Percentiles rank a stretch among this genome's conserved stretches.
These are phyloP conservation scores for Zaprionus lachaisei DNA, from an alignment of 1,140 invertebrate genomes.

Conservation along the genomic window DNA sequence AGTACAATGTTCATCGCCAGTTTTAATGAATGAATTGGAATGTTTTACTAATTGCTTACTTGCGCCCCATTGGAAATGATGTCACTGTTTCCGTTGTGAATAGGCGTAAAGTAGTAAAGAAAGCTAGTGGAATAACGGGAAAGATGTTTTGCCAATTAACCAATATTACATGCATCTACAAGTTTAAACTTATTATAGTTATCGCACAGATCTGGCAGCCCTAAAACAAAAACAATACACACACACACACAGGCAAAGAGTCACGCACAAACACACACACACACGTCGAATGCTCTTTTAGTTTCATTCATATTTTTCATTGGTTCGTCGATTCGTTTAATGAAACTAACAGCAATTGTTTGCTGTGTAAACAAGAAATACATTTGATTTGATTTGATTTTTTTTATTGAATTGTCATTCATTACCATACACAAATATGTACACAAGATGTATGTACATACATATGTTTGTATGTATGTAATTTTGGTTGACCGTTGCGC, in stretches of 20 bases:
- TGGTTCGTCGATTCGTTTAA: conserved; percentile 34
- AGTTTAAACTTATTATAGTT: neutral
- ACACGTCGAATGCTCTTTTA: conserved; percentile 57
- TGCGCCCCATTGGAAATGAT: conserved; percentile 70
- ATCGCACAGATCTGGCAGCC: neutral
- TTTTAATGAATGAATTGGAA: conserved; percentile 80
- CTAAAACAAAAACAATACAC: conserved; percentile 18
- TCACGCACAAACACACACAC: conserved; percentile 15
- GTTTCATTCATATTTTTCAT: conserved; percentile 72
- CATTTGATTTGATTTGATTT: conserved; percentile 4
- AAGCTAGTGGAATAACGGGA: neutral
- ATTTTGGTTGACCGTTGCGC: conserved; percentile 10
- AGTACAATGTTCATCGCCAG: conserved; percentile 47
- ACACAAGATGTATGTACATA: neutral
- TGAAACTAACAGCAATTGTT: conserved; percentile 40
- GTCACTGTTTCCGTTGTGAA: conserved; percentile 45
- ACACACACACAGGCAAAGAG: conserved; percentile 13
- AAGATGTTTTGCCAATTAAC: neutral
- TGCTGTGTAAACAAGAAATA: conserved; percentile 13
- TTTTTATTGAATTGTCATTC: conserved; percentile 22
- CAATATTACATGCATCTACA: neutral
- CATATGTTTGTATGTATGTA: conserved; percentile 2
- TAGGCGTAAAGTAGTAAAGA: neutral
- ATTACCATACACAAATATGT: conserved; percentile 3
- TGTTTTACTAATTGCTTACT: conserved; percentile 68